phyloP scores from a whole-genome alignment of 2,113 vertebrate species.

The Sinosuthora webbiana region DNA sequence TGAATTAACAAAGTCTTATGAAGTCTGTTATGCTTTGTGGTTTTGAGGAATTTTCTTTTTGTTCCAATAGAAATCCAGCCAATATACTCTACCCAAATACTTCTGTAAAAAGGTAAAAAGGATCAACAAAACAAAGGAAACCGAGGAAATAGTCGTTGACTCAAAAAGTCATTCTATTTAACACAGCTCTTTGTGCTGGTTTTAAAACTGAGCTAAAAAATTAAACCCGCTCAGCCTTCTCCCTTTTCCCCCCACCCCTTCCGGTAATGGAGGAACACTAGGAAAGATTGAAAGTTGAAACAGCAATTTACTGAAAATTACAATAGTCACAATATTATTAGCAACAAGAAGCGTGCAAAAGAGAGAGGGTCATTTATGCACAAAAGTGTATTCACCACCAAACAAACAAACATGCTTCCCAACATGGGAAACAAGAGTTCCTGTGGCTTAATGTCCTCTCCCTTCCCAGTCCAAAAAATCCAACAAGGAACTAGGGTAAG shows the following conservation, averaged over 20 bases:
- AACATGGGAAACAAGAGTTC: accelerated
- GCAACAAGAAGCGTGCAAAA: neutral
- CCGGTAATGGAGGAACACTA: accelerated
- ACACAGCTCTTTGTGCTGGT: neutral
- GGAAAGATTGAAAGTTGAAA: neutral
- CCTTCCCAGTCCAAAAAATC: neutral
- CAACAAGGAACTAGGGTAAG: neutral
- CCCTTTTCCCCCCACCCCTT: neutral
- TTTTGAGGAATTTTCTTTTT: neutral
- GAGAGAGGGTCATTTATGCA: neutral
- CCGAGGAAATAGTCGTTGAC: neutral
- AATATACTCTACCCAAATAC: neutral
- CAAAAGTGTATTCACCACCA: accelerated
- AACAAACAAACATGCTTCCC: neutral
- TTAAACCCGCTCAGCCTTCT: neutral
- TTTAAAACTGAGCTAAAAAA: neutral
- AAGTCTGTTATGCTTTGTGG: neutral
- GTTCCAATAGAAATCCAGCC: neutral
- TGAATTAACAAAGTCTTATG: neutral
- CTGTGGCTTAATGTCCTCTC: neutral
- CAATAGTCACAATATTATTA: neutral
- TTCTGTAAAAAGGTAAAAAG: neutral
- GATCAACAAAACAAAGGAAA: neutral
- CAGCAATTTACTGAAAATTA: neutral
- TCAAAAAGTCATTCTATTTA: neutral